These are phyloP conservation scores for Baronia brevicornis DNA, from an alignment of 2,888 invertebrate species.

Conservation along the genomic window DNA sequence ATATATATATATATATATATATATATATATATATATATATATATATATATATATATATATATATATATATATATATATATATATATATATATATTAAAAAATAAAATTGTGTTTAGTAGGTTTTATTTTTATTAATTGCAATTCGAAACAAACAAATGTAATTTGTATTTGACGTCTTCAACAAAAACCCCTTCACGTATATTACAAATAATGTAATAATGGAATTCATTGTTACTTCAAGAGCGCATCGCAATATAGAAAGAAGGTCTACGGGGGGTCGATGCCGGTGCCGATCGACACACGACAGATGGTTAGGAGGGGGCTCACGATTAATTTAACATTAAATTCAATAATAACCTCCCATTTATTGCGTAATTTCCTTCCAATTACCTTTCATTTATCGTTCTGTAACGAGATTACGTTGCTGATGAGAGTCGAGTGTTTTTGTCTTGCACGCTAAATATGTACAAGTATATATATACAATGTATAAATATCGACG, in stretches of 20 bases:
- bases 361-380: slow-evolving; percentile 75
- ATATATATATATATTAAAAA: no score
- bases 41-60: no score
- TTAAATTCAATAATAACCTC: slow-evolving; percentile 74
- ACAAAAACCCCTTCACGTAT: slow-evolving; percentile 18
- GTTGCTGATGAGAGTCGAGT: slow-evolving; percentile 31
- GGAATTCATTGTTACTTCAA: slow-evolving; percentile 29
- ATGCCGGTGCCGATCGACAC: slow-evolving; percentile 27
- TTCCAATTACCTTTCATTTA: slow-evolving; percentile 73
- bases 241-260: slow-evolving; percentile 16
- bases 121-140: no score
- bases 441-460: slow-evolving; percentile 19
- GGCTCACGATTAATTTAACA: slow-evolving; percentile 68
- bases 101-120: no score
- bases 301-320: slow-evolving; percentile 65
- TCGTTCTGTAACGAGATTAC: slow-evolving; percentile 65
- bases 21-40: no score
- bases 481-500: no score
- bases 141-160: no score
- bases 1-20: no score
- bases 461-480: slow-evolving; percentile 1
- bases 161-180: no score
- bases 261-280: slow-evolving; percentile 22
- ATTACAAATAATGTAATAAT: slow-evolving; percentile 30
- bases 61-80: no score